Base-by-base conservation (phyloP, 2,888 invertebrate species). In the Boloria selene region DNA sequence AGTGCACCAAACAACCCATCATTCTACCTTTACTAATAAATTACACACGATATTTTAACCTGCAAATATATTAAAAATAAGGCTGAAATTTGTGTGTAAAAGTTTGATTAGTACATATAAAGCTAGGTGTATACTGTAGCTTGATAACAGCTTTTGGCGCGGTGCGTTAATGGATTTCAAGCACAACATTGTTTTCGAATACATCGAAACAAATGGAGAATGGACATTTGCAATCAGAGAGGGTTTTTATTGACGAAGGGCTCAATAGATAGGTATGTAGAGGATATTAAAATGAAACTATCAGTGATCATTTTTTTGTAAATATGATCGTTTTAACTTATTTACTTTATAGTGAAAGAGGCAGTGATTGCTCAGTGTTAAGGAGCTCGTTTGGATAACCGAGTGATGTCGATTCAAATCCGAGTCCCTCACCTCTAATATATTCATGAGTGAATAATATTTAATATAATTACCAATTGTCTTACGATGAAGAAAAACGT, bases 151-250 rank as follows among this genome's bases (percentile, higher is more conserved):
- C 79, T 79, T 81, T 81, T 75, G 78, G 75, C 75, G 77, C 75
- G 71, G 73, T 74, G 74, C 78, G 78, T 77, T 90, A 90, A 90
- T 90, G 89, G 90, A 80, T 87, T 88, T 83, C 74, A 80, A 86
- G 85, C 77, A 77, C 84, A 78, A 87, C 87, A 88, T 86, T 89
- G 90, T 89, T 86, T 85, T 84, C 79, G 76, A 74, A 80, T 78
- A 81, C 81, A 81, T 79, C 75, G 77, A 77, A 81, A 83, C 81
- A 81, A 81, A 84, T 82, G 78, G 76, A 75, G 76, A 79, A 73
- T 73, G 77, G 77, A 77, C 79, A 78, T 81, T 79, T 77, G 78
- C 79, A 77, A 77, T 71, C 79, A 76, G 74, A 73, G 73, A 70
- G 73, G 74, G 79, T 84, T 84, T 83, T 80, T 81, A 78, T 67